These are phyloP conservation scores for Lithobius niger DNA, from an alignment of 1,140 invertebrate species.

Conservation along the genomic window DNA sequence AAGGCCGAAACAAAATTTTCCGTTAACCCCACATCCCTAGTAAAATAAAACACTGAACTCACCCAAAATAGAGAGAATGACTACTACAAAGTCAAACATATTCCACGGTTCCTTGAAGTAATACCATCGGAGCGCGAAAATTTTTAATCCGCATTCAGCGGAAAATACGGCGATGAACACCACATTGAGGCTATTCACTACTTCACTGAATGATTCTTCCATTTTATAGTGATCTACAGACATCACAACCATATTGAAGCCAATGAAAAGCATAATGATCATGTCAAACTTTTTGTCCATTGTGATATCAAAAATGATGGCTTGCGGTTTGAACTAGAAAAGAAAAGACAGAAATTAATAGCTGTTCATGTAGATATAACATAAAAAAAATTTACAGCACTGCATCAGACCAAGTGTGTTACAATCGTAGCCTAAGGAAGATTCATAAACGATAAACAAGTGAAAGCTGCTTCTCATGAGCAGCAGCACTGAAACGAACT, in stretches of 20 bases:
- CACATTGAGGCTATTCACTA: conserved; percentile 82
- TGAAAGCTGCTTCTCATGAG: no score
- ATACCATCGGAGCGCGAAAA: conserved; percentile 89
- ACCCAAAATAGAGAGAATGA: conserved; percentile 95
- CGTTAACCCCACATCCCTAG: no score
- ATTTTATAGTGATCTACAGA: conserved; percentile 92
- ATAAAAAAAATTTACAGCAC: no score
- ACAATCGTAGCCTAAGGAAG: no score
- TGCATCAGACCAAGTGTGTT: no score
- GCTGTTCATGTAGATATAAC: no score
- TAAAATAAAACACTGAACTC: conserved; percentile 31
- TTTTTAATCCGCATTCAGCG: conserved; percentile 92
- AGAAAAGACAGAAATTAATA: conserved; percentile 22
- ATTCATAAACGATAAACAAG: no score
- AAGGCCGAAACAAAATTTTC: no score
- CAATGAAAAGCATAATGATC: conserved; percentile 98
- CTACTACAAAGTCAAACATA: conserved; percentile 97
- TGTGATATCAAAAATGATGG: conserved; percentile 90
- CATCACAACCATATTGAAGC: conserved; percentile 97
- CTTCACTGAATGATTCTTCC: conserved; percentile 59
- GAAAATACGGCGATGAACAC: conserved; percentile 98
- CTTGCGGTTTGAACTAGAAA: conserved; percentile 83
- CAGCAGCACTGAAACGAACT: no score
- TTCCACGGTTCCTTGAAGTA: conserved; percentile 99
- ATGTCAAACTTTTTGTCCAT: conserved; percentile 99